Evolutionary conservation across 1,140 invertebrate species (phyloP).

Genomic region (Charaxes varanes): DNA sequence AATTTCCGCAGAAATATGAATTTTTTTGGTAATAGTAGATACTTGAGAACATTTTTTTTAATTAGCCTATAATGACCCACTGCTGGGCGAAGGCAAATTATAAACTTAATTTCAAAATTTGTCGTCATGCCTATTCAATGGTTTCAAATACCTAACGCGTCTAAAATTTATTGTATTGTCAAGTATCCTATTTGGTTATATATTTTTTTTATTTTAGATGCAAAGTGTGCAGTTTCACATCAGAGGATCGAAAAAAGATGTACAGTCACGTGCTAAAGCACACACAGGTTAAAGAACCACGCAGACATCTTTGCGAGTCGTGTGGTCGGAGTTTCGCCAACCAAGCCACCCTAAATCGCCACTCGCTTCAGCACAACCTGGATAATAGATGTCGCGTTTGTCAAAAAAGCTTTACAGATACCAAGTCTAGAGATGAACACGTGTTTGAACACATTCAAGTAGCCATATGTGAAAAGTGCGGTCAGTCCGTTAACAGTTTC

Average conservation of each 20-base stretch:
- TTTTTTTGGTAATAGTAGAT: no score
- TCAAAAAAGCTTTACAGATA: constrained; percentile 21
- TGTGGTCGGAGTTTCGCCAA: constrained; percentile 53
- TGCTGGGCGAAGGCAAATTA: no score
- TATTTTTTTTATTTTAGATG: constrained; percentile 40
- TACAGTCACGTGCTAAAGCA: constrained; percentile 52
- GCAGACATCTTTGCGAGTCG: constrained; percentile 48
- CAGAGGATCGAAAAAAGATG: constrained; percentile 40
- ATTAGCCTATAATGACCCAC: no score
- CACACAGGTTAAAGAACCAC: constrained; percentile 23
- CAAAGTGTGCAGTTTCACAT: constrained; percentile 49
- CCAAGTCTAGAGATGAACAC: constrained; percentile 35
- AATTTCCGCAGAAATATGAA: no score
- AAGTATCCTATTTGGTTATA: no score
- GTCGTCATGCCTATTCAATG: no score
- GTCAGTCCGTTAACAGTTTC: constrained; percentile 33
- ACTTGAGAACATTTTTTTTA: no score
- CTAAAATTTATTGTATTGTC: no score
- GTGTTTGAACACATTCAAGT: constrained; percentile 32
- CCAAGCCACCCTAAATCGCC: constrained; percentile 32
- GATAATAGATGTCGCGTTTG: constrained; percentile 34
- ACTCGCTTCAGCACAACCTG: constrained; percentile 32
- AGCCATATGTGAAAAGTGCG: constrained; percentile 55
- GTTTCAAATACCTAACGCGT: no score
- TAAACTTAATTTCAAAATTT: no score